Conservation (phyloP, 2,113 vertebrate genomes). For the Paramormyrops kingsleyae region DNA sequence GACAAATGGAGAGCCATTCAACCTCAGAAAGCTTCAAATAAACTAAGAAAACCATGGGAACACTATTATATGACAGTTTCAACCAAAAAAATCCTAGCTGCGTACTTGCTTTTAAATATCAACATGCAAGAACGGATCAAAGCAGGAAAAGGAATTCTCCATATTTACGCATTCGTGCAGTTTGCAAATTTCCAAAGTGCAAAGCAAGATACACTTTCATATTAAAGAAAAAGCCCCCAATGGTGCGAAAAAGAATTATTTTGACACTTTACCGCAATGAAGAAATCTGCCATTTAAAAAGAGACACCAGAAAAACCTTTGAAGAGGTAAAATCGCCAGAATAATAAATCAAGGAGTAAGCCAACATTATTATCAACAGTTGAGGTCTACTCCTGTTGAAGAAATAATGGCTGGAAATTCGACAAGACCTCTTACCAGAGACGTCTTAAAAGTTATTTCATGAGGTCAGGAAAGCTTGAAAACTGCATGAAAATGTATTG, state of each 20-base stretch:
- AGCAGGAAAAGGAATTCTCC: slow-evolving; percentile 4
- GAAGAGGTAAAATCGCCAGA: slow-evolving; percentile 21
- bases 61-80: not conserved
- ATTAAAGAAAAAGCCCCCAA: not conserved
- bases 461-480: not conserved
- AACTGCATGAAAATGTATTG: slow-evolving; percentile 18
- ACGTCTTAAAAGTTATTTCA: slow-evolving; percentile 18
- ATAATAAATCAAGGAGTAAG: not conserved
- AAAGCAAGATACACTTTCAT: not conserved
- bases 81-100: slow-evolving; percentile 13
- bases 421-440: slow-evolving; percentile 11
- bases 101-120: slow-evolving; percentile 7
- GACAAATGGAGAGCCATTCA: too few relatives aligned
- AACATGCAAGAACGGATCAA: not conserved
- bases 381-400: too few relatives aligned
- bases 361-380: too few relatives aligned
- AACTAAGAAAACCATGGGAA: not conserved
- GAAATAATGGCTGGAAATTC: slow-evolving; percentile 11
- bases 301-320: not conserved
- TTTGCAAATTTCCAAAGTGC: not conserved
- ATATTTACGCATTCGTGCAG: not conserved
- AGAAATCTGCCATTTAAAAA: not conserved
- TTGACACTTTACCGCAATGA: not conserved
- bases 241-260: not conserved
- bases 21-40: too few relatives aligned